Base-by-base conservation (phyloP, 2,113 vertebrate species). In the Pseudopipra pipra region DNA sequence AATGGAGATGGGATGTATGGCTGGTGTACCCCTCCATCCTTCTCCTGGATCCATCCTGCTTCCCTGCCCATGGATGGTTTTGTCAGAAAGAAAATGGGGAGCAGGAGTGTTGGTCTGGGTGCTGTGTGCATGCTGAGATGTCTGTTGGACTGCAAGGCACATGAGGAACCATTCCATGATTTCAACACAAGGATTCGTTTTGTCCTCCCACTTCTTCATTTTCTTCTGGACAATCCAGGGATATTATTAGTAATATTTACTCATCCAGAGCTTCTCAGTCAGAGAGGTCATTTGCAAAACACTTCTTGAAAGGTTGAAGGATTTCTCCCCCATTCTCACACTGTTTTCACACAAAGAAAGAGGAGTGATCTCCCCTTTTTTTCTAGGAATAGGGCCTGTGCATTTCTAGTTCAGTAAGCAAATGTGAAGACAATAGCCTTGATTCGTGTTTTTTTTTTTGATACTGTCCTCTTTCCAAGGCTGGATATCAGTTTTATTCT, bases 181-280 rank as follows among this genome's bases (percentile, higher is more conserved):
- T 96, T 95, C 90, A 66, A 11, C 35, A 87, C 77, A 78, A 83
- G 65, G 54, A 33, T 58, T 86, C 30, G 12, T 68, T 95, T 92
- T 85, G 87, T 82, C n/a, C 58, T 92, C 46, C 27, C 31, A 13
- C 9, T 13, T 51, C 76, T 65, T 67, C 8, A 23, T 79, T 78
- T 46, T n/a, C 63, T 74, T 81, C 49, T 46, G 80, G 10, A 23
- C 35, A 43, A 18, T 24, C 37, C 37, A 54, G 21, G 43, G 59
- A 51, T 37, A 58, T 74, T 46, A 33, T 65, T 93, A 59, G 46
- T 56, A 52, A 73, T 55, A 31, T 90, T 96, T 88, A 51, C 81
- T 49, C 46, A 68, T 55, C 51, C 66, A 73, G 70, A 79, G 33
- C 30, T 72, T 56, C 47, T 88, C 30, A 73, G 54, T 66, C 65